Evolutionary conservation across 2,797 vertebrate genomes (phyloP).

Genomic region (Phoebastria nigripes): DNA sequence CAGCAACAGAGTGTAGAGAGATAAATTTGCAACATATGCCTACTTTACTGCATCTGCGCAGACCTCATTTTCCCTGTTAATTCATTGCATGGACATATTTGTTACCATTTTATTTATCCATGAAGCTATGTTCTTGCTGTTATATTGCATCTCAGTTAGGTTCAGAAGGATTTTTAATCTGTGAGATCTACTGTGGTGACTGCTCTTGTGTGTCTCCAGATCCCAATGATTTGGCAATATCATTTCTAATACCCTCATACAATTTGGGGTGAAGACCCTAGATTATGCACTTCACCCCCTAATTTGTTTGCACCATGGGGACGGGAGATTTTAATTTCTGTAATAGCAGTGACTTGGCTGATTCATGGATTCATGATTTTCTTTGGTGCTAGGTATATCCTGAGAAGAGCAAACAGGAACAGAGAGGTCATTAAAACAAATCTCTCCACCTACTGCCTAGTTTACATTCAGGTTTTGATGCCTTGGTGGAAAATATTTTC

Average conservation of each 20-base stretch:
- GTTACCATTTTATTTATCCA: neutral
- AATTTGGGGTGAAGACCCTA: neutral
- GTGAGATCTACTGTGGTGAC: neutral
- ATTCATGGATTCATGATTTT: neutral
- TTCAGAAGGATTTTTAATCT: neutral
- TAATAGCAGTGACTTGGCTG: neutral
- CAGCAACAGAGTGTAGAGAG: neutral
- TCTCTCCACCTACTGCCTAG: neutral
- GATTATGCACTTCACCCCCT: neutral
- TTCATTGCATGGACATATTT: neutral
- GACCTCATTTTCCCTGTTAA: neutral
- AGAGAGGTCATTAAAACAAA: conserved; percentile 40
- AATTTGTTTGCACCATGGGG: neutral
- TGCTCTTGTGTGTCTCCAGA: neutral
- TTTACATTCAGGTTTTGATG: conserved; percentile 24
- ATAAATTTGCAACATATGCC: neutral
- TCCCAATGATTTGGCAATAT: neutral
- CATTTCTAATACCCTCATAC: neutral
- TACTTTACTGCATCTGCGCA: neutral
- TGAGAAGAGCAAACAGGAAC: neutral
- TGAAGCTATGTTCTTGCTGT: neutral
- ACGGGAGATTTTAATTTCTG: neutral
- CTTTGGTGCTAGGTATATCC: neutral
- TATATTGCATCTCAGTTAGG: neutral
- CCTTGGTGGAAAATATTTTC: conserved; percentile 33